Evolutionary conservation across 2,888 invertebrate species (phyloP).

Genomic region (Lucinisca nassula): DNA sequence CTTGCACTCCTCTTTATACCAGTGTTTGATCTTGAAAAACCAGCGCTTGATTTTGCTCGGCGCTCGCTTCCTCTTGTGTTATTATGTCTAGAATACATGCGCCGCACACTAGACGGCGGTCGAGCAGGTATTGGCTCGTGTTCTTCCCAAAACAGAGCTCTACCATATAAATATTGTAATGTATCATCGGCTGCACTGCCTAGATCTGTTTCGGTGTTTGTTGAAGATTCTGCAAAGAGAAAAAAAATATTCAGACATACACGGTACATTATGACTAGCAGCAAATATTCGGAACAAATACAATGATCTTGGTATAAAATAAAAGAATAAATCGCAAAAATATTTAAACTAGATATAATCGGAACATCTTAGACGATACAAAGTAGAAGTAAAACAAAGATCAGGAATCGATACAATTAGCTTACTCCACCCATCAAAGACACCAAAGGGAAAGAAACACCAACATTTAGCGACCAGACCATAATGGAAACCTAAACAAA

Average conservation of each 20-base stretch:
- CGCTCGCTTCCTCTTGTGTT: neutral
- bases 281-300: no score
- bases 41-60: neutral
- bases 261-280: no score
- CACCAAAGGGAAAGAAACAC: no score
- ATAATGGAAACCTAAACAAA: no score
- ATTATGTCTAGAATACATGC: conserved; percentile 62
- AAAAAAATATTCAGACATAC: conserved; percentile 18
- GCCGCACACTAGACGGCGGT: conserved; percentile 61
- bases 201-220: conserved; percentile 68
- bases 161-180: conserved; percentile 73
- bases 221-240: conserved; percentile 71
- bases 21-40: neutral
- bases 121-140: conserved; percentile 72
- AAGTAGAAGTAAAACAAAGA: no score
- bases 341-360: no score
- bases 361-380: no score
- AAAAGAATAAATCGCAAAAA: no score
- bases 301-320: no score
- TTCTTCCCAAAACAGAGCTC: conserved; percentile 77
- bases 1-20: conserved; percentile 2
- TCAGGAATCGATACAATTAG: no score
- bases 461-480: no score
- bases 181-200: conserved; percentile 67
- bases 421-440: no score